Base-by-base conservation (phyloP, 2,797 vertebrate species). In the Furcifer pardalis region DNA sequence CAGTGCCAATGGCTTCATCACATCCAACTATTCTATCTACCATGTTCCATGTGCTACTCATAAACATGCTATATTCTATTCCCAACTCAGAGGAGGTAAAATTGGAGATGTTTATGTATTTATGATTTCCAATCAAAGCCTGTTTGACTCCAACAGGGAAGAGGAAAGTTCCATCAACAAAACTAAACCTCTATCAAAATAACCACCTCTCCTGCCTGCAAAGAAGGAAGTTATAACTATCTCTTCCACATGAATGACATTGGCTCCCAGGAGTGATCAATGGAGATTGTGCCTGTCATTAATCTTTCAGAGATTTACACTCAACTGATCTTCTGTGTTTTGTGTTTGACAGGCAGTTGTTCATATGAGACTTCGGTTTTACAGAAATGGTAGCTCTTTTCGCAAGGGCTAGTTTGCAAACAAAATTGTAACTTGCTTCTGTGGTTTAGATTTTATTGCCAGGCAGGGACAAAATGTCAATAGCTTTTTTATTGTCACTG, bases 381-480 rank as follows among this genome's bases (percentile, higher is more conserved):
- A 68, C 19, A 83, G 69, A 87, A 82, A 7, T 66, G 32, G 13
- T 35, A 30, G 40, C 23, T 89, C 46, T 91, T 42, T 65, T 90
- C 60, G n/a, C 3, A 87, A 91, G 63, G 21, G 27, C 4, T 82
- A 17, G 27, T 89, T 90, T 89, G 52, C 49, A 89, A 93, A 90
- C n/a, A 87, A 59, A 79, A 65, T 63, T 89, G 25, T 63, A 86
- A 78, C 3, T 8, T 79, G 4, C n/a, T 87, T 44, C 80, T 76
- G 85, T 79, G 25, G 27, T 68, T 89, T 90, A 87, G 59, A 76
- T 90, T 87, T 85, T 87, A 46, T 84, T 83, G 79, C 69, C 73
- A 90, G 73, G 74, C 1, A 13, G 7, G 7, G 27, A 52, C 44
- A 84, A 88, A 90, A 87, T 46, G 23, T 63, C 69, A 30, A 63